phyloP scores from a whole-genome alignment of 1,140 invertebrate genomes.

The Tetramorium parvispinum region DNA sequence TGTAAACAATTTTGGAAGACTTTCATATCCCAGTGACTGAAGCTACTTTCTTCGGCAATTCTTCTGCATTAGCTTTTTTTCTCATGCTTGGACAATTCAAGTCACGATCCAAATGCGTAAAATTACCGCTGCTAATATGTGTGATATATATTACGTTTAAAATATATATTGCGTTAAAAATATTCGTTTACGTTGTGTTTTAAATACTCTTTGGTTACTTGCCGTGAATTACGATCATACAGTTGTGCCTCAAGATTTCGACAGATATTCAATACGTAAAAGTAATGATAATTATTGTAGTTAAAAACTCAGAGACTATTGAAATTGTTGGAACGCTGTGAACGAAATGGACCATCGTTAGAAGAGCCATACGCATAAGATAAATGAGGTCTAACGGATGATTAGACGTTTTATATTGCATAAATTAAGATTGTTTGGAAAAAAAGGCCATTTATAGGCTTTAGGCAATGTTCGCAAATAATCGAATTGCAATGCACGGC shows the following conservation, averaged over 20 bases:
- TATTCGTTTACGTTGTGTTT: neutral
- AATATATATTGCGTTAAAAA: conserved; percentile 19
- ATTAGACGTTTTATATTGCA: conserved; percentile 59
- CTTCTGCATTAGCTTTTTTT: neutral
- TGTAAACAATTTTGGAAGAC: neutral
- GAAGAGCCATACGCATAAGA: conserved; percentile 65
- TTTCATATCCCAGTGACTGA: conserved; percentile 28
- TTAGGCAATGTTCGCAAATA: conserved; percentile 69
- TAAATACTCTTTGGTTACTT: conserved; percentile 44
- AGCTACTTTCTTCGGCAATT: neutral
- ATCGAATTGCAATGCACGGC: conserved; percentile 77
- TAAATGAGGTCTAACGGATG: conserved; percentile 36
- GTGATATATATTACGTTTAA: neutral
- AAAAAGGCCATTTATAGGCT: conserved; percentile 62
- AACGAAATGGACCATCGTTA: conserved; percentile 80
- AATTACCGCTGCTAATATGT: neutral
- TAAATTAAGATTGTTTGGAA: conserved; percentile 55
- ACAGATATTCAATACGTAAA: conserved; percentile 73
- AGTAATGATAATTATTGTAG: conserved; percentile 70
- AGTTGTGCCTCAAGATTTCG: conserved; percentile 66
- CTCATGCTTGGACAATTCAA: neutral
- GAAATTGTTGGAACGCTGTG: conserved; percentile 77
- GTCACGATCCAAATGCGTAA: neutral
- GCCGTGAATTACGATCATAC: conserved; percentile 46
- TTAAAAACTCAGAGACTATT: conserved; percentile 76